Base-by-base conservation (phyloP, 2,113 vertebrate genomes). In the Taurulus bubalis region DNA sequence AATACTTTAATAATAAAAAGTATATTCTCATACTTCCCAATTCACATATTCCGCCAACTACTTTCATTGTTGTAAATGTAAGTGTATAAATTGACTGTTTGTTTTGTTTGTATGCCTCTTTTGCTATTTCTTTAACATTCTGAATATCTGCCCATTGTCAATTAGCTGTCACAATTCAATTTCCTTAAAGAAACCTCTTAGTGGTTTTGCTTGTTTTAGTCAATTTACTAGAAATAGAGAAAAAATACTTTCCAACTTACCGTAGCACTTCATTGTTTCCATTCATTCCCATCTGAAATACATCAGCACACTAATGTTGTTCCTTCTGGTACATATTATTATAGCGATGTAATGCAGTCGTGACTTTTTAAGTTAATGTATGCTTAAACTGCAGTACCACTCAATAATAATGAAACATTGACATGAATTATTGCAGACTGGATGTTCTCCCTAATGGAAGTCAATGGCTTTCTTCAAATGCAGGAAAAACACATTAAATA, bases 341-440 rank as follows among this genome's bases (percentile, higher is more conserved):
- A 56, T 18, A 36, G 10, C 53, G 56, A 53, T 71, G 26, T 77
- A 51, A 83, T 73, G 32, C 49, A 55, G 49, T 60, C 8, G 34
- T 9, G 74, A 56, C 14, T 1, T 75, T 75, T 59, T 24, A 66
- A 62, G 45, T 38, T 0, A 71, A 68, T 60, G 49, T n/a, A 6
- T 64, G 3, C 58, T 40, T 15, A 36, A 84, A 58, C 24, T 67
- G 45, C 71, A 56, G 65, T 66, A 74, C n/a, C 10, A 36, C 24
- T 53, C 18, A 1, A 6, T 69, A 28, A 49, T 59, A 53, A 53
- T 72, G 64, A 53, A 18, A 49, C 16, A 15, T 2, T 65, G 12
- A 51, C 10, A 36, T 63, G 18, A 60, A 80, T 70, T 10, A 47
- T 72, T 69, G 55, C 53, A 71, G 49, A 65, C 38, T 76, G 82